Base-by-base conservation (phyloP, 2,797 vertebrate species). In the Pogoniulus pusillus region DNA sequence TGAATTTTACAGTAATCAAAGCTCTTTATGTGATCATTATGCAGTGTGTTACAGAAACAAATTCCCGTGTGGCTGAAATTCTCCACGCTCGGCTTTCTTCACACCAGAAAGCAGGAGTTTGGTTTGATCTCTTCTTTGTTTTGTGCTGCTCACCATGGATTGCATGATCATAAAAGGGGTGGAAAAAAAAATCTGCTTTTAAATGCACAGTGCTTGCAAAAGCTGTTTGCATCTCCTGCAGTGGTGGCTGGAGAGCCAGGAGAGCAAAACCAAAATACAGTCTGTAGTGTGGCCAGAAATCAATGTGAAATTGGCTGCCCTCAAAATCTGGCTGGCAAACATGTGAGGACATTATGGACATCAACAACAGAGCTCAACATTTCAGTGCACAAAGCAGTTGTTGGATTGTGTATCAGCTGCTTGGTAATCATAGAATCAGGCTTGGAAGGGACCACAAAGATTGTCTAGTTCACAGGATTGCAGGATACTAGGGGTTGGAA, bases 1-100 rank as follows among this genome's bases (percentile, higher is more conserved):
- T 91, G 89, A 89, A 76, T 95, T 93, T 89, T 91, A 85, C 41
- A 59, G 71, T 68, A 93, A 93, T 90, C 86, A 91, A 90, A 93
- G 37, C 43, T 87, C 24, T 78, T 93, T 94, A 77, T 88, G 41
- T 74, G 93, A 65, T 84, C 18, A 53, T 90, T 90, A 69, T 73
- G 32, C 90, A 87, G 65, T 71, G 41, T 86, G 65, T 82, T 89
- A 91, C n/a, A 29, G 86, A 82, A 86, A 55, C 41, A 71, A 90
- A 94, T 79, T 89, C 72, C 54, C 58, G 32, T 23, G 47, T 81
- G 89, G 68, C 68, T 82, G 49, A 82, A 93, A 77, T 91, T 82
- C 51, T 90, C 62, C 68, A 62, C 59, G 74, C 87, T 88, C 29
- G 65, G 9, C 72, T 84, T 84, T 90, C 57, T 84, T 74, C 34